phyloP scores from a whole-genome alignment of 2,888 invertebrate genomes.

The Hoplodrina ambigua region DNA sequence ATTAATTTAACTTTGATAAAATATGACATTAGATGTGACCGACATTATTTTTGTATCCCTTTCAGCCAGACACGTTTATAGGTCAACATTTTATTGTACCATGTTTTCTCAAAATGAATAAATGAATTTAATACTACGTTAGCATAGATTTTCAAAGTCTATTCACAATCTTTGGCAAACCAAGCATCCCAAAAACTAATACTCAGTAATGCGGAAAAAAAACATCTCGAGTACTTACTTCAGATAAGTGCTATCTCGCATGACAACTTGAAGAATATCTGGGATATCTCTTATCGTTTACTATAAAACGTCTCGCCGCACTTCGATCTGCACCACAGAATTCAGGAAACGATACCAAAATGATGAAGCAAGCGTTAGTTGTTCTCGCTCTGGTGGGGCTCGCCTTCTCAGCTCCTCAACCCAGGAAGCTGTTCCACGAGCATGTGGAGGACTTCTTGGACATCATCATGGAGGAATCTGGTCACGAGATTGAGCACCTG shows the following conservation, averaged over 20 bases:
- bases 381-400: constrained; percentile 72
- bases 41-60: too few relatives aligned
- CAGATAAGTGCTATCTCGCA: constrained; percentile 26
- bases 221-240: constrained; percentile 37
- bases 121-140: too few relatives aligned
- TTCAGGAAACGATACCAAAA: constrained; percentile 60
- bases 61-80: too few relatives aligned
- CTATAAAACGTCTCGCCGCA: constrained; percentile 65
- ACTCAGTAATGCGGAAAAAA: constrained; percentile 12
- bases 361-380: constrained; percentile 75
- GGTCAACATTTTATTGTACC: too few relatives aligned
- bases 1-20: too few relatives aligned
- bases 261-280: constrained; percentile 45
- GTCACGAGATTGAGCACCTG: constrained; percentile 67
- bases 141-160: background rate
- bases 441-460: constrained; percentile 80
- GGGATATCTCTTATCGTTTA: constrained; percentile 49
- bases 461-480: constrained; percentile 71
- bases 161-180: background rate
- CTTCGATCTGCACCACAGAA: constrained; percentile 49
- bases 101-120: too few relatives aligned
- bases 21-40: too few relatives aligned
- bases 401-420: constrained; percentile 75
- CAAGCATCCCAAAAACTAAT: constrained; percentile 1
- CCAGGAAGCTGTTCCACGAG: constrained; percentile 81